Evolutionary conservation across 2,113 vertebrate genomes (phyloP), one percentile per base, ranked within the genome.

Genomic region (Deroptyus accipitrinus): DNA sequence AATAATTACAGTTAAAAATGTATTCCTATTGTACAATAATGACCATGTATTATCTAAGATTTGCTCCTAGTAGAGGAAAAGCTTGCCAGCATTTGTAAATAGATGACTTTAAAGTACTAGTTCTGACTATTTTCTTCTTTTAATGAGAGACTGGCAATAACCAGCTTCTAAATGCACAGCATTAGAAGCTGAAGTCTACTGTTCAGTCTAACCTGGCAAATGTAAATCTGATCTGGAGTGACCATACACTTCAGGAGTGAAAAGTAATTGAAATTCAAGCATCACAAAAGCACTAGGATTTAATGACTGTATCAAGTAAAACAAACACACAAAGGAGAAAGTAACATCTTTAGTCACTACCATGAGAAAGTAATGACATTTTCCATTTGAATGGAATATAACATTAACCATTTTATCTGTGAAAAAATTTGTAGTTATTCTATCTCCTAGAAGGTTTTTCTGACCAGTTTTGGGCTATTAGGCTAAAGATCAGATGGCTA

Each of bases 221-320:
- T 39, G 66, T 61, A 86, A 75, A 94, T 95, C 83, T 95, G 78
- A 94, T 95, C 81, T 95, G 84, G 72, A 94, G n/a, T 18, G 64
- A 70, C 8, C 20, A 20, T 11, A 78, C n/a, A 63, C 80, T 80
- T 83, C 33, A 91, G 41, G 44, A 96, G 61, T 59, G 67, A 94
- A 82, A 90, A 94, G 72, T 80, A 90, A 96, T 95, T 92, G 24
- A 94, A 90, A 97, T 83, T 74, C 91, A 92, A 81, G 44, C 57
- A 82, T 82, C 70, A 96, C 90, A 96, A 97, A 95, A 91, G 88
- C 69, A 75, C 52, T 23, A 76, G 73, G 92, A 92, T 87, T 94
- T 92, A 89, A 91, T 93, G 83, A 86, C 88, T 83, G 83, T 92
- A 96, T 93, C 86, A 95, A 89, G 67, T 91, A 92, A 94, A 94